A percentile compares a stretch with the other conserved stretches of the same genome.
These are phyloP conservation scores for Oreochromis grahami DNA, from an alignment of 2,797 vertebrate genomes.

Conservation along the genomic window DNA sequence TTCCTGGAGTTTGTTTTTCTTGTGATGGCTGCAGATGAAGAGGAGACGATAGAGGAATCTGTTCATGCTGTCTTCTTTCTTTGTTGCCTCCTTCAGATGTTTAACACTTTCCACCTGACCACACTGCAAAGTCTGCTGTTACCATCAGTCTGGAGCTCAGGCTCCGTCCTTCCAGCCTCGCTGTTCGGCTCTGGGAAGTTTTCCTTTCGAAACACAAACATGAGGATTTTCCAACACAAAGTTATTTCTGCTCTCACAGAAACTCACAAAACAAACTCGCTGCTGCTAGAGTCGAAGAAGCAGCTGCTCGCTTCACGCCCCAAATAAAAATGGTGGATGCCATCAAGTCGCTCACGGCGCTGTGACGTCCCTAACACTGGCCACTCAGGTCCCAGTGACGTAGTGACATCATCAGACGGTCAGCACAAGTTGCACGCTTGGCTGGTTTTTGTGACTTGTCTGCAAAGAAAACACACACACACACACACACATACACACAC, in stretches of 20 bases:
- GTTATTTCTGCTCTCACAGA: neutral
- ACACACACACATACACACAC: too few relatives aligned
- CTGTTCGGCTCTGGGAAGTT: neutral
- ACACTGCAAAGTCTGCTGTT: neutral
- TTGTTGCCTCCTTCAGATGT: neutral
- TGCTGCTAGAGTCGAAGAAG: neutral
- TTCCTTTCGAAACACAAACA: neutral
- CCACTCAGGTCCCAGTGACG: neutral
- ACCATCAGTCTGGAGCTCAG: neutral
- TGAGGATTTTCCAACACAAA: neutral
- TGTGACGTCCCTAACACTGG: neutral
- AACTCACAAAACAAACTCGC: neutral
- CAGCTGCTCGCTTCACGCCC: neutral
- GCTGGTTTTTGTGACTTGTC: neutral
- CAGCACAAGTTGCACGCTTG: neutral
- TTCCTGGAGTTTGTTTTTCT: slow-evolving; percentile 1
- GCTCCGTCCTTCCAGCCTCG: fast-evolving
- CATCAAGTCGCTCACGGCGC: neutral
- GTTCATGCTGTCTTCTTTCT: neutral
- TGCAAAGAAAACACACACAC: neutral
- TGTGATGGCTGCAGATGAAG: neutral
- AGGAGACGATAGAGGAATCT: neutral
- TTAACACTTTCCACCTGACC: neutral
- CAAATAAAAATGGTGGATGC: neutral
- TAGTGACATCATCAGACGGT: neutral